Percentiles rank a stretch among this genome's conserved stretches.
Evolutionary conservation across 2,113 vertebrate species (phyloP).

Genomic region (Gobius niger): DNA sequence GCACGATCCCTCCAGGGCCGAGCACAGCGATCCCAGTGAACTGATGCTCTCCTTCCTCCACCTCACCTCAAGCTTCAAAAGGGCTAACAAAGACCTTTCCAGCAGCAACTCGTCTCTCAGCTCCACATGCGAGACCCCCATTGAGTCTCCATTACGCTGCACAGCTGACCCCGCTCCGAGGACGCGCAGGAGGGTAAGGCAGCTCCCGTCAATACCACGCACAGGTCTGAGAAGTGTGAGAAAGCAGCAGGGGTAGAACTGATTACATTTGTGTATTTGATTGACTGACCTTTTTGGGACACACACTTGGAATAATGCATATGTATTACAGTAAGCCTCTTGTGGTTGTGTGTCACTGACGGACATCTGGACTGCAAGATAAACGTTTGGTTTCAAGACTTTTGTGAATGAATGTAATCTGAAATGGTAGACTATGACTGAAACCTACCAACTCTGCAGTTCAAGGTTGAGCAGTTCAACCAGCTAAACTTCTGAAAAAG

Average conservation of each 20-base stretch:
- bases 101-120: conserved; percentile 99
- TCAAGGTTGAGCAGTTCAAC: background rate
- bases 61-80: conserved; percentile 83
- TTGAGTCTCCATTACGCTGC: conserved; percentile 83
- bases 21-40: conserved; percentile 86
- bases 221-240: background rate
- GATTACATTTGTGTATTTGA: conserved; percentile 17
- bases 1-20: conserved; percentile 84
- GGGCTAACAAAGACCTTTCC: conserved; percentile 91
- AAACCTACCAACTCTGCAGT: background rate
- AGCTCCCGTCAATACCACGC: conserved; percentile 11
- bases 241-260: conserved; percentile 9
- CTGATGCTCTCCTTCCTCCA: conserved; percentile 88
- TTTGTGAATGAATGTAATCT: too few species aligned
- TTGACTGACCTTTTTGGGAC: conserved; percentile 27
- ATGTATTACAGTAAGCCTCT: background rate
- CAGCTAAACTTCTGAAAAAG: background rate
- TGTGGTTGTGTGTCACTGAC: too few species aligned
- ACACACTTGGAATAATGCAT: background rate
- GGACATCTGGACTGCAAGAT: too few species aligned
- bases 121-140: conserved; percentile 93
- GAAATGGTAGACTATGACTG: too few species aligned
- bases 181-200: conserved; percentile 85
- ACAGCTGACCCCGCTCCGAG: conserved; percentile 84
- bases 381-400: too few species aligned